Conservation (phyloP, 2,888 invertebrate species). For the Alloplasta piceator region DNA sequence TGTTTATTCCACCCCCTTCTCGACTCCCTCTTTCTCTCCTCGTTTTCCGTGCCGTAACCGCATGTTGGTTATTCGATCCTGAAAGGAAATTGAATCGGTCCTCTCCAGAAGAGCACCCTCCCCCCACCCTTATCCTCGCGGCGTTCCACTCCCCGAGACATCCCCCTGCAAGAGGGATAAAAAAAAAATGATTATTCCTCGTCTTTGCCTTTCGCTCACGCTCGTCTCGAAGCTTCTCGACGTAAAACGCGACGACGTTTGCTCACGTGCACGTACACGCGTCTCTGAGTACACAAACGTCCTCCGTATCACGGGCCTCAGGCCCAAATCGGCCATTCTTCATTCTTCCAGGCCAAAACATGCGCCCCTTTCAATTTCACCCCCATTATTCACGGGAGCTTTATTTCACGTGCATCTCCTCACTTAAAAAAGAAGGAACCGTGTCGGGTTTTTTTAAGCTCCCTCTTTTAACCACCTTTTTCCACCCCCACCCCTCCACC, state of each 20-base stretch:
- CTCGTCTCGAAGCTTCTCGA: slow-evolving; percentile 16
- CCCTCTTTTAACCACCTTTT: no score
- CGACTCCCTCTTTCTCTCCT: slow-evolving; percentile 20
- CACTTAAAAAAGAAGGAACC: no score
- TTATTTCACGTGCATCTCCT: no score
- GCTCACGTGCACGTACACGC: slow-evolving; percentile 56
- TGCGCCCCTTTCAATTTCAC: no score
- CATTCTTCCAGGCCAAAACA: no score
- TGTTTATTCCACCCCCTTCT: slow-evolving; percentile 13
- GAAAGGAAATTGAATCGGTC: slow-evolving; percentile 61
- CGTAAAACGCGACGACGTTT: slow-evolving; percentile 43
- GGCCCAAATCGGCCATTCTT: no score
- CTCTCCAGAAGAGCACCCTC: slow-evolving; percentile 28
- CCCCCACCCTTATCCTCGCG: slow-evolving; percentile 12
- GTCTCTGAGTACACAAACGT: neutral
- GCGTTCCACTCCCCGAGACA: neutral
- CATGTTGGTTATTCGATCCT: slow-evolving; percentile 61
- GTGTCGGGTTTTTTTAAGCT: no score
- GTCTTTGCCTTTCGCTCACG: slow-evolving; percentile 27
- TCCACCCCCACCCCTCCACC: no score
- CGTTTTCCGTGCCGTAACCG: slow-evolving; percentile 28
- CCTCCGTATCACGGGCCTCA: no score
- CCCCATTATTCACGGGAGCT: no score
- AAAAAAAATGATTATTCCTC: slow-evolving; percentile 14
- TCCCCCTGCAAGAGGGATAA: neutral